Conservation (phyloP, 2,797 vertebrate genomes). For the Simalia tracyae region DNA sequence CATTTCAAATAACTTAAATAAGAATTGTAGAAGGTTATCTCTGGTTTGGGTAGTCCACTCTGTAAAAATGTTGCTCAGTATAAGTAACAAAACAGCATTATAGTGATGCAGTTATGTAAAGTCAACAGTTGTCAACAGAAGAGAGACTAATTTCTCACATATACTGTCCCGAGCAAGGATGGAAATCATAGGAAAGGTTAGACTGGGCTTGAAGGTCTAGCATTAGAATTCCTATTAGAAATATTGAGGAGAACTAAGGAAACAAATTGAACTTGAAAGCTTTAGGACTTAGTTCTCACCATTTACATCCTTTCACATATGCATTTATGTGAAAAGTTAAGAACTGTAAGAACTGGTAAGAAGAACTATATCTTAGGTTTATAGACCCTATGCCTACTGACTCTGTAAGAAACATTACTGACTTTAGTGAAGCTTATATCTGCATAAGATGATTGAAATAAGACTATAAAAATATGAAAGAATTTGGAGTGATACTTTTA, state of each 20-base stretch:
- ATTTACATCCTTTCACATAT: not conserved
- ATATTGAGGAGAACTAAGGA: not conserved
- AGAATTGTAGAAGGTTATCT: not conserved
- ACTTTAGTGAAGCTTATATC: not conserved
- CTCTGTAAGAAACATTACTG: not conserved
- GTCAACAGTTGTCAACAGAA: not conserved
- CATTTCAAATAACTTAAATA: not conserved
- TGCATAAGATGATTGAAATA: not conserved
- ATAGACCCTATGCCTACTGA: not conserved
- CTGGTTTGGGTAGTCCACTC: not conserved
- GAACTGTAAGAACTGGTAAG: not conserved
- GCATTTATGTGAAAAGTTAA: not conserved
- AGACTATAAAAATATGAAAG: not conserved
- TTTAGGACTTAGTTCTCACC: not conserved
- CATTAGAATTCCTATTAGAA: not conserved
- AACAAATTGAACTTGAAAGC: conserved; percentile 7
- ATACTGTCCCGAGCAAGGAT: rapidly evolving
- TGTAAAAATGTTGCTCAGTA: not conserved
- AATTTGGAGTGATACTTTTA: not conserved
- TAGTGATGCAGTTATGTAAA: conserved; percentile 11
- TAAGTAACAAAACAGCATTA: not conserved
- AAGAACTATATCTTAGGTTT: not conserved
- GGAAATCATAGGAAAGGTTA: not conserved
- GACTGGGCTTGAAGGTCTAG: not conserved
- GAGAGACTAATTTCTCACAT: not conserved